These are phyloP conservation scores for Triplophysa dalaica DNA, from an alignment of 2,113 vertebrate species.

Conservation along the genomic window DNA sequence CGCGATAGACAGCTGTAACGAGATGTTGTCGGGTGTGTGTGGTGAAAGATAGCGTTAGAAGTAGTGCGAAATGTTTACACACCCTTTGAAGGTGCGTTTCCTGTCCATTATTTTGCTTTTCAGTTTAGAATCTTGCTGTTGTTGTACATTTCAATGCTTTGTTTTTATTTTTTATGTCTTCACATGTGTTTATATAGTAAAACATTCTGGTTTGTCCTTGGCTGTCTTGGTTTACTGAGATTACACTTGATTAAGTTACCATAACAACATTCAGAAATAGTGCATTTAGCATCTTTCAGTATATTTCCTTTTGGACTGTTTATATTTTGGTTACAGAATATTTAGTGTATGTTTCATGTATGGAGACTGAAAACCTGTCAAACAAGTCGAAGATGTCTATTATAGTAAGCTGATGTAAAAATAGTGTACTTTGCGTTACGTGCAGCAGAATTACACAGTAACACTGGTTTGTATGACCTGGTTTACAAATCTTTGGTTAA, in stretches of 20 bases:
- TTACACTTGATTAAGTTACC: not conserved
- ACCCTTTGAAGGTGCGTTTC: not conserved
- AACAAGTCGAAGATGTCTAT: not conserved
- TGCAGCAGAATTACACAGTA: not conserved
- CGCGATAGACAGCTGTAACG: not conserved
- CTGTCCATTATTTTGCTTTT: not conserved
- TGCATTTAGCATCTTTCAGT: not conserved
- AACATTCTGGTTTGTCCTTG: too few species aligned
- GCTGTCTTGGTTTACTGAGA: too few species aligned
- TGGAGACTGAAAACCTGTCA: not conserved
- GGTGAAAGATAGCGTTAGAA: not conserved
- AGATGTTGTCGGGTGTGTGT: not conserved
- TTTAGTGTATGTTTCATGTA: not conserved
- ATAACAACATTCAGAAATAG: not conserved
- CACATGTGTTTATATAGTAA: not conserved
- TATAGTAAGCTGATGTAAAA: not conserved
- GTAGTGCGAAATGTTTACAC: not conserved
- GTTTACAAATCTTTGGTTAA: slow-evolving; percentile 19
- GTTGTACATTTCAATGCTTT: not conserved
- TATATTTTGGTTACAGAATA: too few species aligned
- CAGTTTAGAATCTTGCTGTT: not conserved
- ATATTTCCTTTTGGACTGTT: not conserved
- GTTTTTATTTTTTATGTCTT: not conserved
- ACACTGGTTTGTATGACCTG: not conserved
- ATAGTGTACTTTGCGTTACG: not conserved